Evolutionary conservation across 2,797 vertebrate genomes (phyloP).

Genomic region (Danionella dracula): DNA sequence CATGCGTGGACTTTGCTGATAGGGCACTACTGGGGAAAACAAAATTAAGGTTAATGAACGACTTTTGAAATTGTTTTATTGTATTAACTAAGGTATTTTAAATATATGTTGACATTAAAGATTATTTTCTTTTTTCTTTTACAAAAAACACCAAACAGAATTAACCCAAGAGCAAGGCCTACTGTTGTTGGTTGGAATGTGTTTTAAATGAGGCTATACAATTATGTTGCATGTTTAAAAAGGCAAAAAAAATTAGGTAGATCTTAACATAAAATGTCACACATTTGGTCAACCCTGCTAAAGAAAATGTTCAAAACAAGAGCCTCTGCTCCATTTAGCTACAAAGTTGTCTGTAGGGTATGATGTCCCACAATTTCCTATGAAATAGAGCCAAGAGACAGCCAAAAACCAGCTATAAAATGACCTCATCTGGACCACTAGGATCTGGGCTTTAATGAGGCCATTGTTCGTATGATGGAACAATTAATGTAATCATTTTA

Average conservation of each 20-base stretch:
- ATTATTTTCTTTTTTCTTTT: too few relatives aligned
- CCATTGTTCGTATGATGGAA: not conserved
- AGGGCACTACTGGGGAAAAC: conserved; percentile 30
- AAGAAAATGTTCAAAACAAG: not conserved
- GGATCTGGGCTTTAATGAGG: not conserved
- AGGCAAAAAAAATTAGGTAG: too few relatives aligned
- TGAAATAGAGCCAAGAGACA: not conserved
- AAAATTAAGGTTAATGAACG: not conserved
- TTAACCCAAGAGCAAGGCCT: too few relatives aligned
- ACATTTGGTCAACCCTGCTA: too few relatives aligned
- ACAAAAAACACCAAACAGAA: too few relatives aligned
- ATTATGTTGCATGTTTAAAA: too few relatives aligned
- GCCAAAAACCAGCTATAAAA: not conserved
- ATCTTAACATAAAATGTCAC: too few relatives aligned
- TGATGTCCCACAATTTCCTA: not conserved
- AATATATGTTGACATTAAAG: too few relatives aligned
- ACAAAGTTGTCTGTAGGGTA: not conserved
- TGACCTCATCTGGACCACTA: not conserved
- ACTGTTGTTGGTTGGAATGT: too few relatives aligned
- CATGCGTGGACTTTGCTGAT: conserved; percentile 75
- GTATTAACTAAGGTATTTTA: too few relatives aligned
- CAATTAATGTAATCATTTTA: not conserved
- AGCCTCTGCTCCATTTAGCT: not conserved
- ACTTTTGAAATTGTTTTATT: too few relatives aligned
- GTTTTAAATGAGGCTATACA: too few relatives aligned